Evolutionary conservation across 1,140 invertebrate species (phyloP), one percentile per base, ranked within the genome.

Genomic region (Halotydeus destructor): DNA sequence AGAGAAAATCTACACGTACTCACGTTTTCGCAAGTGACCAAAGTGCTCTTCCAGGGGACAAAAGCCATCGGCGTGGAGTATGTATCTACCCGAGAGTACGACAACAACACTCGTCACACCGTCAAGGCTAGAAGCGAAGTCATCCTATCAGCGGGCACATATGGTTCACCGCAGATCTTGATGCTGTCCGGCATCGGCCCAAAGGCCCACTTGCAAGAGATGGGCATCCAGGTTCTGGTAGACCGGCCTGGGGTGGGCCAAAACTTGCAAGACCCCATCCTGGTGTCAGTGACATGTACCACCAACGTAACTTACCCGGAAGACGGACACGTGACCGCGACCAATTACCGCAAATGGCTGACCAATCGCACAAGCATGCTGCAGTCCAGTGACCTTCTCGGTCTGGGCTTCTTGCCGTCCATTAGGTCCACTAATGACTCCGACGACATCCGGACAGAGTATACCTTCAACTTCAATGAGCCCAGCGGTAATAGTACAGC

Each of bases 1-100:
- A 63, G 85, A 1, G 67, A 67, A 19, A 94, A 93, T 55, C 61
- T 94, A 0, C 76, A 86, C 53, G 70, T 89, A 2, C 71, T 81
- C 0, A 78, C 82, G 64, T 68, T 78, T 43, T 68, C 81, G 0
- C 74, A 83, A 31, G 83, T 79, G 0, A 84, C 75, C 1, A 75
- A 72, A 46, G 58, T 85, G 2, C 63, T 89, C 22, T 82, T 94
- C 50, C n/a, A n/a, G n/a, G n/a, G 70, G 0, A 85, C 78, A 55
- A 60, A 74, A 34, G 78, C 78, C 0, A 71, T 70, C 2, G 80
- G 78, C 0, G 75, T 88, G 0, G 70, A 79, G 50, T 81, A 77
- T 36, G 72, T 2, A 64, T 71, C 23, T n/a, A n/a, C n/a, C n/a
- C n/a, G n/a, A n/a, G n/a, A n/a, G n/a, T n/a, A n/a, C n/a, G n/a